A percentile compares a stretch with the other conserved stretches of the same genome.
Evolutionary conservation across 2,888 invertebrate genomes (phyloP).

Genomic region (Cistogaster globosa): DNA sequence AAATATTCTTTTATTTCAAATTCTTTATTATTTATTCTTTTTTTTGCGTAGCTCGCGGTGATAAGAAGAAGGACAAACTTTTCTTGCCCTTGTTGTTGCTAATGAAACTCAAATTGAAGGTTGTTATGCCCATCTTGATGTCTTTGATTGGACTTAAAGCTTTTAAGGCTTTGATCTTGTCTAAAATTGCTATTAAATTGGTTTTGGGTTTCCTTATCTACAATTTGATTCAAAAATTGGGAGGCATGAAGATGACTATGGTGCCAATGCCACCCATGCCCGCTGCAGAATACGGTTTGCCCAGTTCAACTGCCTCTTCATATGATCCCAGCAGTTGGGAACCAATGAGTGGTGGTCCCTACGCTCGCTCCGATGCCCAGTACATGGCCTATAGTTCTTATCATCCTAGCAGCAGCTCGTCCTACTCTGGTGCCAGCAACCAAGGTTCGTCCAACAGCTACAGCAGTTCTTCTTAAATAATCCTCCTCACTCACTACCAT

Average conservation of each 20-base stretch:
- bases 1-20: not conserved
- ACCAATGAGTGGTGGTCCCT: slow-evolving; percentile 89
- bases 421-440: slow-evolving; percentile 83
- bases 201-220: slow-evolving; percentile 92
- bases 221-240: slow-evolving; percentile 91
- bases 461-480: slow-evolving; percentile 76
- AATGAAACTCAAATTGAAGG: slow-evolving; percentile 92
- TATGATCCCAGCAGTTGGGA: slow-evolving; percentile 88
- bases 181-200: slow-evolving; percentile 91
- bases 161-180: slow-evolving; percentile 91
- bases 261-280: slow-evolving; percentile 85
- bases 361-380: slow-evolving; percentile 90
- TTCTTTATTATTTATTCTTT: not conserved
- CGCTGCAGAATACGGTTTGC: slow-evolving; percentile 88
- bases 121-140: slow-evolving; percentile 91
- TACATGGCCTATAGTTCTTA: slow-evolving; percentile 89
- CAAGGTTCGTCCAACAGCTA: slow-evolving; percentile 76
- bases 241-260: slow-evolving; percentile 90
- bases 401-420: slow-evolving; percentile 87
- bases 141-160: slow-evolving; percentile 91
- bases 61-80: slow-evolving; percentile 92
- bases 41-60: slow-evolving; percentile 87
- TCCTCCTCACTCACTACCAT: not conserved
- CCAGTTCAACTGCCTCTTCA: slow-evolving; percentile 88
- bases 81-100: slow-evolving; percentile 90